phyloP scores from a whole-genome alignment of 2,113 vertebrate species.

The Pitta sordida region DNA sequence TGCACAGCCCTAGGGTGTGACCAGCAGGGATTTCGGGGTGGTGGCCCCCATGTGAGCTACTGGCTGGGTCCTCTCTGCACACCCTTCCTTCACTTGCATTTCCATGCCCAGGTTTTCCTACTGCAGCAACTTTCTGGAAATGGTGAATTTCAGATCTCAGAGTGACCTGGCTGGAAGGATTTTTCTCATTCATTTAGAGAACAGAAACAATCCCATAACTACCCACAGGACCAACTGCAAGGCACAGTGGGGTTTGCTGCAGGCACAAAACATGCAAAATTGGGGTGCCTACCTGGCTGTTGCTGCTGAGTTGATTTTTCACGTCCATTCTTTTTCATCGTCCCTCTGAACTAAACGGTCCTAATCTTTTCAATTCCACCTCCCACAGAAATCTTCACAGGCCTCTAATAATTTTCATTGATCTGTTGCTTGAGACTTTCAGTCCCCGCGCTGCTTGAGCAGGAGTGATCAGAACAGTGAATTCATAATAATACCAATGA shows the following conservation, averaged over 20 bases:
- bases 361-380: slow-evolving; percentile 59
- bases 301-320: background rate
- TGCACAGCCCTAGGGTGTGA: accelerated
- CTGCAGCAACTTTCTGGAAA: background rate
- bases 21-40: background rate
- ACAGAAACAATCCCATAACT: slow-evolving; percentile 2
- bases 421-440: slow-evolving; percentile 44
- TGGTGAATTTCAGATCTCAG: background rate
- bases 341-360: background rate
- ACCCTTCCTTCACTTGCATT: background rate
- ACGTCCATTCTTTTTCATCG: slow-evolving; percentile 12
- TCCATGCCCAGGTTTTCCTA: background rate
- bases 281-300: background rate
- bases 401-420: slow-evolving; percentile 52
- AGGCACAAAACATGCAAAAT: background rate
- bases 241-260: background rate
- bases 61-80: accelerated
- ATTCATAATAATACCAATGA: background rate
- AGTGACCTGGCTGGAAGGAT: background rate
- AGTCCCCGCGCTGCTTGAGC: background rate
- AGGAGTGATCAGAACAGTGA: background rate
- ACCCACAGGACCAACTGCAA: background rate
- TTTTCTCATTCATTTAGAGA: background rate
- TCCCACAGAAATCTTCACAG: slow-evolving; percentile 55
- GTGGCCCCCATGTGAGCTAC: background rate